Base-by-base conservation (phyloP, 2,888 invertebrate species). In the Plebejus argus region DNA sequence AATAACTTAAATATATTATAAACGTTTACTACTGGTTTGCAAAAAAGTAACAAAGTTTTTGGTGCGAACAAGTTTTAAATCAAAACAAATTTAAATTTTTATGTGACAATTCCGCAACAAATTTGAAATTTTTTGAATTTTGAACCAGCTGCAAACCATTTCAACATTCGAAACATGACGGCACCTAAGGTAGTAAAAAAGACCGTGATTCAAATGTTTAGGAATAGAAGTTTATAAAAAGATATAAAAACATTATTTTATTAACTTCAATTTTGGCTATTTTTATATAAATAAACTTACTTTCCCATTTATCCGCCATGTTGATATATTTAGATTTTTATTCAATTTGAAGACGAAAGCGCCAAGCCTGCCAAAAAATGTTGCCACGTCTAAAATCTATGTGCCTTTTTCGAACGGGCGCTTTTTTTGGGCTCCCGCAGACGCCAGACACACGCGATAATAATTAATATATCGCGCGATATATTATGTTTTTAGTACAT, bases 271-370 rank as follows among this genome's bases (percentile, higher is more conserved):
- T 77, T 78, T 79, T 81, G 53, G 56, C 74, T 78, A 80, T 78
- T 83, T 87, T 86, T 88, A 89, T 86, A 86, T 86, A 91, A 92
- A 92, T 87, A 92, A 94, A 96, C 96, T 96, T 95, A 96, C 96
- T 96, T 96, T 96, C 96, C 95, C 96, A 95, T 95, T 95, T 95
- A 95, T 96, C 96, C 96, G 96, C 96, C 96, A 97, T 97, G 94
- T 96, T 96, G 96, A 95, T 95, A 94, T 28, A 33, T 95, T 85
- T 87, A 90, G 89, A 87, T 85, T 84, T 87, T 86, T 85, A 86
- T 89, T 88, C 85, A 86, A 86, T 90, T 90, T 89, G 87, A 90
- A 90, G 89, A 89, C 82, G 88, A 88, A 87, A 91, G 91, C 91
- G 93, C 92, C 92, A 92, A 92, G 86, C 87, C 80, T 81, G 79